A percentile compares a stretch with the other conserved stretches of the same genome.
phyloP scores from a whole-genome alignment of 2,797 vertebrate species.

The Sciurus vulgaris region DNA sequence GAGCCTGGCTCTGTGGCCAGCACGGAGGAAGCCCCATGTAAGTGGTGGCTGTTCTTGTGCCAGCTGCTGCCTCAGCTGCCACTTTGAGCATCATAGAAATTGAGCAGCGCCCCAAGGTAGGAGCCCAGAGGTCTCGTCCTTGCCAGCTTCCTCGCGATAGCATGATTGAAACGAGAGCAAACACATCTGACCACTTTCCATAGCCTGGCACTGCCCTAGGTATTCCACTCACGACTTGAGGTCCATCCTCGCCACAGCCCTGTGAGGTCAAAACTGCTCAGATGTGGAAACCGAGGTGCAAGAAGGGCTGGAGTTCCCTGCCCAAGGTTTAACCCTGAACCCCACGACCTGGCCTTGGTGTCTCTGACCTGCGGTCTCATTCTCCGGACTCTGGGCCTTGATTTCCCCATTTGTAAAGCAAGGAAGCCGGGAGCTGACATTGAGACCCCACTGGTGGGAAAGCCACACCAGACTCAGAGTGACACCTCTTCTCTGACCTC shows the following conservation, averaged over 20 bases:
- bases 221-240: too few relatives aligned
- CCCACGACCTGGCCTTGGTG: too few relatives aligned
- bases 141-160: background rate
- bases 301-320: background rate
- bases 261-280: background rate
- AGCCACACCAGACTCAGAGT: background rate
- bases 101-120: too few relatives aligned
- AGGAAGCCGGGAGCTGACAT: background rate
- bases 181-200: background rate
- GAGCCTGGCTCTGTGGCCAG: background rate
- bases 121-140: background rate
- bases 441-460: rapidly evolving
- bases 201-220: background rate
- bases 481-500: background rate
- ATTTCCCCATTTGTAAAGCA: background rate
- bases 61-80: rapidly evolving
- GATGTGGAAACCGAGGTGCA: background rate
- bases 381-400: background rate
- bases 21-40: rapidly evolving
- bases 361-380: too few relatives aligned
- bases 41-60: background rate
- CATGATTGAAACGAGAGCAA: background rate
- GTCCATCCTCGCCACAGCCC: background rate
- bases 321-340: background rate
- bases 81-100: background rate